A percentile compares a stretch with the other conserved stretches of the same genome.
These are phyloP conservation scores for Dendrocincla fuliginosa DNA, from an alignment of 2,797 vertebrate species.

Conservation along the genomic window DNA sequence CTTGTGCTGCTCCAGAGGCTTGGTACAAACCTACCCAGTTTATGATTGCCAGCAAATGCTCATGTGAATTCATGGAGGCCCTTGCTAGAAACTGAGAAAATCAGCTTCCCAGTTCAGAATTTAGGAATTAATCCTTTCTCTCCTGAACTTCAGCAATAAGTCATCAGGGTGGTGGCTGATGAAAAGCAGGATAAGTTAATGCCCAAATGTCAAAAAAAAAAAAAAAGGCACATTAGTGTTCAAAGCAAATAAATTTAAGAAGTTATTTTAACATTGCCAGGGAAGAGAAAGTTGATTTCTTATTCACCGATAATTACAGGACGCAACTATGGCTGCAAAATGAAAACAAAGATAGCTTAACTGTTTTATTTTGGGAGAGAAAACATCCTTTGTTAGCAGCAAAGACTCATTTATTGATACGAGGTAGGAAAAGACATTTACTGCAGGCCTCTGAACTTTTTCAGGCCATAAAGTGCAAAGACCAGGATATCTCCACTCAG, in stretches of 20 bases:
- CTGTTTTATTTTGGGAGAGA: background rate
- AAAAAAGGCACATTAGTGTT: background rate
- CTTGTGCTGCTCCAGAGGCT: background rate
- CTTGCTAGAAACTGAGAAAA: background rate
- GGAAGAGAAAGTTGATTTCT: background rate
- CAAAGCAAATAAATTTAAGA: background rate
- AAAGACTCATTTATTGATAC: background rate
- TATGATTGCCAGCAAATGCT: background rate
- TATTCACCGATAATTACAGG: background rate
- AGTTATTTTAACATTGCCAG: background rate
- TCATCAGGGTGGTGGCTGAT: background rate
- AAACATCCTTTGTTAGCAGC: background rate
- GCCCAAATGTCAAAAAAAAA: background rate
- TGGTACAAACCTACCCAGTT: background rate
- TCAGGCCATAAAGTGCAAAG: background rate
- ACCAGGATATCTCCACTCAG: background rate
- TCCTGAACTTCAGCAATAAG: background rate
- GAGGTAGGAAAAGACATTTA: background rate
- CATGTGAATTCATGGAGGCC: background rate
- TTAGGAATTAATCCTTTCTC: background rate
- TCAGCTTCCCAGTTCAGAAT: background rate
- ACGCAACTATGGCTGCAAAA: background rate
- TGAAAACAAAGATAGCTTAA: background rate
- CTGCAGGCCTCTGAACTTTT: background rate
- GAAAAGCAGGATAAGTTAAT: background rate